These are phyloP conservation scores for Chromoteleia sp. DNA, from an alignment of 2,888 invertebrate species.

Conservation along the genomic window DNA sequence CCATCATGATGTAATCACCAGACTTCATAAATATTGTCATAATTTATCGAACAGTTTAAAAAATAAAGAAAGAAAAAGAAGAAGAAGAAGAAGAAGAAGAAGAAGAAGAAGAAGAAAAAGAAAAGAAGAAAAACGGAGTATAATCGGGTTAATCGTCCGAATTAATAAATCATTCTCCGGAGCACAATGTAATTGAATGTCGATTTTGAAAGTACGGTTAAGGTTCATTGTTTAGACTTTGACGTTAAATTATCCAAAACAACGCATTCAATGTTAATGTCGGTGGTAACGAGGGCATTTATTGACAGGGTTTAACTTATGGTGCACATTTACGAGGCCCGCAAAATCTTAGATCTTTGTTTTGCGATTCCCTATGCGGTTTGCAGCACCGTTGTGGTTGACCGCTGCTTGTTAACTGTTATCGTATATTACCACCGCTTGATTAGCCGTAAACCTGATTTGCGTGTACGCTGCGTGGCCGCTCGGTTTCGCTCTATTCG, in stretches of 20 bases:
- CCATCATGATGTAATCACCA: too few relatives aligned
- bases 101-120: too few relatives aligned
- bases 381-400: slow-evolving; percentile 28
- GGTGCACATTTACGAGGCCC: slow-evolving; percentile 2
- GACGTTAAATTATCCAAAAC: slow-evolving; percentile 40
- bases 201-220: slow-evolving; percentile 3
- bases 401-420: slow-evolving; percentile 66
- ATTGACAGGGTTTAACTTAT: slow-evolving; percentile 31
- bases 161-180: not conserved
- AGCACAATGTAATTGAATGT: not conserved
- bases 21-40: too few relatives aligned
- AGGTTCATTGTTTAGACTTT: slow-evolving; percentile 16
- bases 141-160: too few relatives aligned
- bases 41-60: too few relatives aligned
- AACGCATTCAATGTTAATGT: slow-evolving; percentile 49
- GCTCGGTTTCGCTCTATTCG: not conserved
- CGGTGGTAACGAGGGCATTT: slow-evolving; percentile 39
- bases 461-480: not conserved
- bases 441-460: slow-evolving; percentile 31
- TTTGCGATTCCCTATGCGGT: slow-evolving; percentile 23
- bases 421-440: slow-evolving; percentile 57
- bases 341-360: slow-evolving; percentile 47
- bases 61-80: too few relatives aligned
- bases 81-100: too few relatives aligned
- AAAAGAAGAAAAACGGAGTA: too few relatives aligned